phyloP scores from a whole-genome alignment of 2,888 invertebrate genomes.

The Lobophora halterata region DNA sequence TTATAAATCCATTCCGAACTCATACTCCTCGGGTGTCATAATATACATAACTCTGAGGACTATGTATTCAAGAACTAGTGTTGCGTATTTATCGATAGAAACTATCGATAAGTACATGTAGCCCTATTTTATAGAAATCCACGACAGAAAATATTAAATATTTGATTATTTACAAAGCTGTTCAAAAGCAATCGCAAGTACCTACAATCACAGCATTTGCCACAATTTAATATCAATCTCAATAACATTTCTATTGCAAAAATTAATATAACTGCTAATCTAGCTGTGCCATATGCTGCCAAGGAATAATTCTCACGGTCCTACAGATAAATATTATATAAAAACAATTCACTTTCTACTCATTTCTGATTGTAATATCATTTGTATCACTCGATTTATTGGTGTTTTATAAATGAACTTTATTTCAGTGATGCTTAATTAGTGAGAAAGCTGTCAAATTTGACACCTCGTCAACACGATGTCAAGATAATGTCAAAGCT shows the following conservation, averaged over 20 bases:
- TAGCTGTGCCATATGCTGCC: slow-evolving; percentile 26
- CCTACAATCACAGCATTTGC: slow-evolving; percentile 23
- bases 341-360: slow-evolving; percentile 12
- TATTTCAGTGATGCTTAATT: slow-evolving; percentile 13
- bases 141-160: slow-evolving; percentile 1
- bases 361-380: not conserved
- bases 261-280: slow-evolving; percentile 35
- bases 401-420: slow-evolving; percentile 1
- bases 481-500: slow-evolving; percentile 32
- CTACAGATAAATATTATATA: slow-evolving; percentile 16
- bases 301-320: slow-evolving; percentile 27
- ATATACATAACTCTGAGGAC: too few relatives aligned
- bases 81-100: slow-evolving; percentile 6
- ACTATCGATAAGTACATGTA: not conserved
- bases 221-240: slow-evolving; percentile 21
- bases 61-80: not conserved
- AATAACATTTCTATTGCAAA: slow-evolving; percentile 31
- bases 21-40: too few relatives aligned
- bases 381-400: not conserved
- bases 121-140: not conserved
- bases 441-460: slow-evolving; percentile 25
- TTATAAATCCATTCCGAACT: too few relatives aligned
- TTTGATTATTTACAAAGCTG: slow-evolving; percentile 24
- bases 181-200: slow-evolving; percentile 20
- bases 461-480: slow-evolving; percentile 26